Conservation (phyloP, 2,888 invertebrate species). For the Aporophyla nigra region DNA sequence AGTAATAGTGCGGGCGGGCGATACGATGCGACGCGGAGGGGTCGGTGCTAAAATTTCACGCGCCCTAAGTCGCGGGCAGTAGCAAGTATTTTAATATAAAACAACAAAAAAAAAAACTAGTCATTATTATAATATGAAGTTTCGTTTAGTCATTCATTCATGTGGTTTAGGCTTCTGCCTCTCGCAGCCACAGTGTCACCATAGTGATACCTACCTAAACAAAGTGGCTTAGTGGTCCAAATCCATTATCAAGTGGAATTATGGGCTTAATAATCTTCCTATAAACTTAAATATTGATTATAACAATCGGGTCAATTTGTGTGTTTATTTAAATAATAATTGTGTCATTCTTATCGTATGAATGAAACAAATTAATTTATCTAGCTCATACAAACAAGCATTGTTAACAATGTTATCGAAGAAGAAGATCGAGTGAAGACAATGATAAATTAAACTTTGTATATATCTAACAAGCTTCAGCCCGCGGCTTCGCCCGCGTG, state of each 20-base stretch:
- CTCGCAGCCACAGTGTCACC: too few relatives aligned
- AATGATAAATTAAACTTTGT: background rate
- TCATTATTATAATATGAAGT: background rate
- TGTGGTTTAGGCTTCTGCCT: background rate
- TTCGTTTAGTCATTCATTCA: background rate
- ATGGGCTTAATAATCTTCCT: too few relatives aligned
- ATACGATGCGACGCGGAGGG: too few relatives aligned
- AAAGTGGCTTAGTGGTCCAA: background rate
- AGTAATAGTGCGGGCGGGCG: too few relatives aligned
- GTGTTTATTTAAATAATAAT: background rate
- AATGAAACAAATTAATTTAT: background rate
- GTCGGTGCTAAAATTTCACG: too few relatives aligned
- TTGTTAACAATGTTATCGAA: background rate
- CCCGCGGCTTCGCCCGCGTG: too few relatives aligned
- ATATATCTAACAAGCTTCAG: too few relatives aligned
- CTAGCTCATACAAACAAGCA: background rate
- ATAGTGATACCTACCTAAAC: too few relatives aligned
- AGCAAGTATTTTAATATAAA: too few relatives aligned
- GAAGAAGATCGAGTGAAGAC: background rate
- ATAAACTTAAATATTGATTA: background rate
- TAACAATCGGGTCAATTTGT: background rate
- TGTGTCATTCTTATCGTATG: background rate
- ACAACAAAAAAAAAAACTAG: too few relatives aligned
- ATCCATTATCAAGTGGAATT: conserved; percentile 8
- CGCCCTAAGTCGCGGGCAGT: too few relatives aligned